Base-by-base conservation (phyloP, 2,797 vertebrate genomes). In the Furcifer pardalis region DNA sequence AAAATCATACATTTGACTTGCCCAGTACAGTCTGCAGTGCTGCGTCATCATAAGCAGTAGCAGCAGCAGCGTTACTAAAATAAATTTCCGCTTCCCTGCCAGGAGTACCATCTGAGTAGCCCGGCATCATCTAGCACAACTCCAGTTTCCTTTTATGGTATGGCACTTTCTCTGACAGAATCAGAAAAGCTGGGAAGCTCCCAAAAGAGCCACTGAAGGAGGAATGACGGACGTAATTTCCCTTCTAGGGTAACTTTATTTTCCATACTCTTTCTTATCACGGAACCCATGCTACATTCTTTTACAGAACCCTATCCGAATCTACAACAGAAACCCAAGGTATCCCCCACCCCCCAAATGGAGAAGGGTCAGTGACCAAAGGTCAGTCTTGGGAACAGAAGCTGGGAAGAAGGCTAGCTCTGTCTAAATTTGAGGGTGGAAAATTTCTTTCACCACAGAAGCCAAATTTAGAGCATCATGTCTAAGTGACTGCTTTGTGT, bases 81-180 rank as follows among this genome's bases (percentile, higher is more conserved):
- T 91, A 93, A 90, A 91, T 91, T 93, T 92, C 93, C 83, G 74
- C 86, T 93, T 91, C 66, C 37, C 0, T 88, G 89, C 46, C 73
- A 92, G 88, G 63, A 56, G 52, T 65, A 89, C 92, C 93, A 92
- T 93, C 92, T 94, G 92, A 93, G 42, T n/a, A 90, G 90, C 91
- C 87, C 92, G 89, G 78, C 72, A 59, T 85, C 90, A 90, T 86
- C 88, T 85, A 86, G 91, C 86, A 89, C 82, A 62, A 83, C 84
- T 56, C 0, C 49, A 0, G 62, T 91, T 88, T 88, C 93, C 93
- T 92, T 93, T 92, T 92, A 90, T 86, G 94, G 92, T 81, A 52
- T 79, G 84, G 74, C 32, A 49, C 19, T 1, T 75, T 80, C 60
- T 65, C n/a, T 7, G 17, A 12, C 10, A 3, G 37, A 35, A 30